These are phyloP conservation scores for Germaria angustata DNA, from an alignment of 2,888 invertebrate species.

Conservation along the genomic window DNA sequence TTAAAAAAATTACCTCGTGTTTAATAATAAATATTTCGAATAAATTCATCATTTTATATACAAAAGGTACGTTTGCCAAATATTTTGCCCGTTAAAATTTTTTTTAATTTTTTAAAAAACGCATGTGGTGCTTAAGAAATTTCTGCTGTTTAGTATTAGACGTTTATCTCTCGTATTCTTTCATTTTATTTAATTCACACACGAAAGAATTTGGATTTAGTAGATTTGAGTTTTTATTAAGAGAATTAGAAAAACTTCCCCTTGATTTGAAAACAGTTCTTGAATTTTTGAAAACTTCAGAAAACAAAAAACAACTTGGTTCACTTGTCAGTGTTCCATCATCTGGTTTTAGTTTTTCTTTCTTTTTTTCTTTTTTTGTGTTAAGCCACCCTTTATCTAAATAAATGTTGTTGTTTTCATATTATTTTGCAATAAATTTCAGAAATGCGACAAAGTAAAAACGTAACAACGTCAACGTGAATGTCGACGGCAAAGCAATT, in stretches of 20 bases:
- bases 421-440: neutral
- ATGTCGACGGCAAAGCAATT: constrained; percentile 1
- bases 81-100: too few species aligned
- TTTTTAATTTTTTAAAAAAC: too few species aligned
- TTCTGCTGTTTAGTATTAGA: too few species aligned
- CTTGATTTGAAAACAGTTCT: neutral
- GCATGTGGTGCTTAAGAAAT: too few species aligned
- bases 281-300: neutral
- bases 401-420: neutral
- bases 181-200: too few species aligned
- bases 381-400: neutral
- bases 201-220: too few species aligned
- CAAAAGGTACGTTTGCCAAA: too few species aligned
- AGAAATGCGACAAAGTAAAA: neutral
- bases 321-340: neutral
- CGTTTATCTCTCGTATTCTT: too few species aligned
- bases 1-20: too few species aligned
- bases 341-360: neutral
- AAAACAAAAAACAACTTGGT: neutral
- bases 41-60: too few species aligned
- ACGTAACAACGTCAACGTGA: neutral
- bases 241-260: neutral
- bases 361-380: neutral
- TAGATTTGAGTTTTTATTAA: neutral
- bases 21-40: too few species aligned